Evolutionary conservation across 2,113 vertebrate species (phyloP), one percentile per base, ranked within the genome.

Genomic region (Rhinoptilus africanus): DNA sequence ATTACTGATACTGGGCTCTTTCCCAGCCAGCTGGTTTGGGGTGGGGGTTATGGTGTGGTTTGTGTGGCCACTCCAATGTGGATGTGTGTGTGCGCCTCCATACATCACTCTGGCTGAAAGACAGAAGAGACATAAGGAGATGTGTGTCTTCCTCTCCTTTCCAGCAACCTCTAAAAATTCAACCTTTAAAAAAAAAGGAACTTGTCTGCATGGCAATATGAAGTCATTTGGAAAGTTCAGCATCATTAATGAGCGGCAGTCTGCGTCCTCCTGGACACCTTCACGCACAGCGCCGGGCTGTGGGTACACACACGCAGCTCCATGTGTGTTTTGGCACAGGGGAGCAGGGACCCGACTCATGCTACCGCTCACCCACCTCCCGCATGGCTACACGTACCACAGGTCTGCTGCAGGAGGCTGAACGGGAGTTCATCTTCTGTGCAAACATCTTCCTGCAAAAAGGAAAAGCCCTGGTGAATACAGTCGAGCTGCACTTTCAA

Each of bases 321-420:
- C 4, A 0, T 4, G 0, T 8, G 16, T 1, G 1, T 16, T 51
- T 48, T 11, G n/a, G 54, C 1, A 0, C 20, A 21, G 8, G 23
- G 7, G 63, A 56, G 85, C 77, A 43, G 50, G 22, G 35, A 28
- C 82, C 62, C 39, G 14, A 4, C 11, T 69, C 50, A 1, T 1
- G 15, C 45, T 37, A 0, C 10, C 62, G 11, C 56, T 68, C 27
- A 26, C 9, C 1, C 45, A 15, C 1, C 0, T 2, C 83, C 39
- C 50, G 34, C 76, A 23, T 0, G 1, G 53, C 37, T 59, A 78
- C 37, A 23, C 5, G 0, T 3, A 23, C 34, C 74, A 64, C 10
- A 1, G 2, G 15, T 18, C 78, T 53, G n/a, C 59, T 2, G 1
- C 37, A 22, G 53, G 9, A 94, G 79, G 32, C 69, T 32, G 14